These are phyloP conservation scores for Pogonocherus hispidulus DNA, from an alignment of 2,888 invertebrate genomes.

Conservation along the genomic window DNA sequence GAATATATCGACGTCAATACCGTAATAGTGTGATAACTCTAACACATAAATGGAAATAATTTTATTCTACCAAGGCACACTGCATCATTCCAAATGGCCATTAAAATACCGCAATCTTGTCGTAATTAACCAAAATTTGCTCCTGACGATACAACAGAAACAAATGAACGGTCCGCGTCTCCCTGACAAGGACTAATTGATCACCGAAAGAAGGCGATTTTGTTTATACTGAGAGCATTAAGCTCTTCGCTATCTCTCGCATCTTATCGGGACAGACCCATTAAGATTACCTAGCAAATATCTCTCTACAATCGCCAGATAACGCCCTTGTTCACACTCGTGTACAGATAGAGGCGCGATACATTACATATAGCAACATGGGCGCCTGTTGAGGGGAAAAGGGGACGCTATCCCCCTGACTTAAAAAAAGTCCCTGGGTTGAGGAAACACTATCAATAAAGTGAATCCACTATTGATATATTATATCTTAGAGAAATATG, in stretches of 20 bases:
- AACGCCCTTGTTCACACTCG: constrained; percentile 47
- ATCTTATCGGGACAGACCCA: constrained; percentile 49
- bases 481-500: too few species aligned
- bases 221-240: constrained; percentile 38
- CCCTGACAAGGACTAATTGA: constrained; percentile 44
- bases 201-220: constrained; percentile 40
- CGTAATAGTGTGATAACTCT: too few species aligned
- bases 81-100: not conserved
- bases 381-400: not conserved
- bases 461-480: too few species aligned
- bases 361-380: constrained; percentile 27
- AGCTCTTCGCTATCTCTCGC: constrained; percentile 38
- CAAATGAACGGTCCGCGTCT: constrained; percentile 5
- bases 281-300: constrained; percentile 50
- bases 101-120: constrained; percentile 18
- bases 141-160: constrained; percentile 6
- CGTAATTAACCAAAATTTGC: constrained; percentile 13
- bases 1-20: too few species aligned
- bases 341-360: constrained; percentile 45
- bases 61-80: not conserved
- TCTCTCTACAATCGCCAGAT: constrained; percentile 44
- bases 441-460: too few species aligned
- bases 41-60: too few species aligned
- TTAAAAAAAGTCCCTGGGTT: too few species aligned
- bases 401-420: too few species aligned